Percentiles rank a stretch among this genome's conserved stretches.
These are phyloP conservation scores for Melieria omissa DNA, from an alignment of 2,888 invertebrate species.

Conservation along the genomic window DNA sequence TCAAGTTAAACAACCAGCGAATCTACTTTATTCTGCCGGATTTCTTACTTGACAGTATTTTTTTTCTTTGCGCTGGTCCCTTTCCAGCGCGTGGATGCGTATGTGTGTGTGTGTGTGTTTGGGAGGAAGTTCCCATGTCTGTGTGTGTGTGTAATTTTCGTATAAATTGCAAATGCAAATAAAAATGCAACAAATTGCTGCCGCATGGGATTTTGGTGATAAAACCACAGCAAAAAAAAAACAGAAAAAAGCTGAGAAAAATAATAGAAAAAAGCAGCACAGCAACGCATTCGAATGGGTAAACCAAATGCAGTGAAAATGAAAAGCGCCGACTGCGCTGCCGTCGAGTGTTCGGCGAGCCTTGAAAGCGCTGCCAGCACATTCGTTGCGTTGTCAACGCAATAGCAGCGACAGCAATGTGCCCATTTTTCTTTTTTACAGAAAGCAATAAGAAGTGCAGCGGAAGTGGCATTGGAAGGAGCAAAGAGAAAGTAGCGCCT, in stretches of 20 bases:
- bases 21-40: slow-evolving; percentile 41
- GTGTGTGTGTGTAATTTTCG: slow-evolving; percentile 11
- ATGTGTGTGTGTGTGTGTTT: no score
- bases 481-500: no score
- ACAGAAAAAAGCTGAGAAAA: neutral
- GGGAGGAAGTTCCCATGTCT: no score
- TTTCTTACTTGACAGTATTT: slow-evolving; percentile 36
- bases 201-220: slow-evolving; percentile 18
- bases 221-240: neutral
- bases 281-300: neutral
- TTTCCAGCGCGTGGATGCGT: no score
- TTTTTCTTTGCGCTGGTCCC: slow-evolving; percentile 43
- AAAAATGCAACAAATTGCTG: slow-evolving; percentile 43
- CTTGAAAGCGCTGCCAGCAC: no score
- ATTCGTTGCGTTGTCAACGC: no score
- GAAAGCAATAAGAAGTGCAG: no score
- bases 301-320: slow-evolving; percentile 23
- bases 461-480: no score
- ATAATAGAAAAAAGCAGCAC: neutral
- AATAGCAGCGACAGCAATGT: no score
- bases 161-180: slow-evolving; percentile 56
- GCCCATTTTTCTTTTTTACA: no score
- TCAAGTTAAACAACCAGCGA: slow-evolving; percentile 18
- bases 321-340: neutral
- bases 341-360: no score